Base-by-base conservation (phyloP, 2,797 vertebrate genomes). In the Pangasius sanitwongsei region DNA sequence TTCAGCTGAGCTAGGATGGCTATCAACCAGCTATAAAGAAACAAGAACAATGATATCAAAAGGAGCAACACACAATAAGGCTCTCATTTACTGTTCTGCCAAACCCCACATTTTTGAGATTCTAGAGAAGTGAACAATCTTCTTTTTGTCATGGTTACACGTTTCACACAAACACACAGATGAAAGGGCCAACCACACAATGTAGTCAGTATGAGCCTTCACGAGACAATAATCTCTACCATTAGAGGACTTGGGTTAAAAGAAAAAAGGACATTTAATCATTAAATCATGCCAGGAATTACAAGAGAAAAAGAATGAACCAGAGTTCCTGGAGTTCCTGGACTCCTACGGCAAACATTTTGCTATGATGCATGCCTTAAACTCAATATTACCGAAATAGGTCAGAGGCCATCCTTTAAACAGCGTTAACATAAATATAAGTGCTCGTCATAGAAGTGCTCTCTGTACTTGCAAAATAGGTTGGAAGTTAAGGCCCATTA, bases 1-100 rank as follows among this genome's bases (percentile, higher is more conserved):
- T 97, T 97, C 92, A 97, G 94, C 3, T 97, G 96, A 91, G 96
- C 94, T 91, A 97, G 93, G 92, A 97, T 96, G 50, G 96, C 96
- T 92, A 97, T 97, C 92, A 97, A 95, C 96, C 96, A 97, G 92
- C 97, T 97, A 86, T 16, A 63, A 65, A 83, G 61, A 83, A 83
- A 83, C 59, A 88, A 80, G 83, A 63, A 90, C 78, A 86, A 53
- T 74, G 59, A 87, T 80, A 63, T 86, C 78, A 91, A 90, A 57
- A 84, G 75, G n/a, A 48, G 70, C 53, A 87, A 83, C 87, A 85
- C 85, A 81, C 80, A 86, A 28, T 84, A 89, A 89, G 84, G 83
- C 85, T 83, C 78, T 89, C 77, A 72, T 34, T 81, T 48, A 80
- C 83, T 77, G 31, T 65, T 86, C 31, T 88, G 75, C 88, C 86